Evolutionary conservation across 2,113 vertebrate species (phyloP).

Genomic region (Morone saxatilis): DNA sequence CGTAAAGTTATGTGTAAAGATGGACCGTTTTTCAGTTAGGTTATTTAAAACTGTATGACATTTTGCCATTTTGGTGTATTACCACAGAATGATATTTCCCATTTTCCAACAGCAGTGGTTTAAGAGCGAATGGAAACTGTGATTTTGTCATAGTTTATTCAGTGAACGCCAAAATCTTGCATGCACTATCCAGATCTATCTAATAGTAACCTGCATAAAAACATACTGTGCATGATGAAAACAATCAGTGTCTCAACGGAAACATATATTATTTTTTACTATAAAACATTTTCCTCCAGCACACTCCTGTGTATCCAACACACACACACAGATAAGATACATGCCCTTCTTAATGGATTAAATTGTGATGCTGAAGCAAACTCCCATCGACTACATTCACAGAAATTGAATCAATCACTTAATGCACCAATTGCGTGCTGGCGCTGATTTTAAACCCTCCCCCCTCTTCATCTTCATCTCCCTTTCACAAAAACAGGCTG

Average conservation of each 20-base stretch:
- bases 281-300: not conserved
- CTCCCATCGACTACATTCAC: not conserved
- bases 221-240: not conserved
- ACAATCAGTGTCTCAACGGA: not conserved
- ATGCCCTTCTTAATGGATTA: not conserved
- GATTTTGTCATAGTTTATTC: constrained; percentile 30
- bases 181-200: not conserved
- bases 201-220: not conserved
- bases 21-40: not conserved
- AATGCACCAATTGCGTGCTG: constrained; percentile 5
- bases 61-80: constrained; percentile 21
- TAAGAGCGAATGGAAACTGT: constrained; percentile 12
- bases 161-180: not conserved
- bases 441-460: constrained; percentile 6
- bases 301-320: not conserved
- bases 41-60: constrained; percentile 26
- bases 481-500: constrained; percentile 12
- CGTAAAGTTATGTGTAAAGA: constrained; percentile 3
- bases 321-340: not conserved
- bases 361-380: not conserved
- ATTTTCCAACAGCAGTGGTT: constrained; percentile 16
- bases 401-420: constrained; percentile 22
- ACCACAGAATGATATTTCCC: constrained; percentile 34
- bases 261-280: not conserved
- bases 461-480: constrained; percentile 15